Evolutionary conservation across 2,888 invertebrate genomes (phyloP), one percentile per base, ranked within the genome.

Genomic region (Pachymerium ferrugineum): DNA sequence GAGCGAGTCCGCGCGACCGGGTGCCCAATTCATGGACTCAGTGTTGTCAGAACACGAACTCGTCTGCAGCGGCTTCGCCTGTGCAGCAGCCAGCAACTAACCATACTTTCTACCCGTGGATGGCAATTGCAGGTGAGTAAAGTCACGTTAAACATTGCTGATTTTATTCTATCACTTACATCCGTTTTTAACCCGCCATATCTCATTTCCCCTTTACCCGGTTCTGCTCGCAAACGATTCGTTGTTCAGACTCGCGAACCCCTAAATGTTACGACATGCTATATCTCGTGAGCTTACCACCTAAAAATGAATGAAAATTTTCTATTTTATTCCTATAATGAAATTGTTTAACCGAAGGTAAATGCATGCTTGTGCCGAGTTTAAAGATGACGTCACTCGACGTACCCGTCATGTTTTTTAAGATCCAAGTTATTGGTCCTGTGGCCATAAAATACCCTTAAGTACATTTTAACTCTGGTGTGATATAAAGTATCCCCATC

Each of bases 81-180:
- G 90, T 93, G 79, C 93, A 93, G 82, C 94, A 94, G 85, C 92
- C 92, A 86, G 88, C 90, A 84, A 89, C 78, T 38, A 76, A 78
- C 85, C 94, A 94, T 88, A 94, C 94, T 82, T 95, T 95, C 87
- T 95, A 95, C 86, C 95, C 95, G 80, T 95, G 95, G 95, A 95
- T 95, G 95, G 94, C 94, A 86, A 94, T 95, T 88, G 94, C 94
- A 94, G 95, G 95, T 94, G 85, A 90, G 92, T 87, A 33, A 12
- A 33, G 62, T 62, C 62, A 62, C 62, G 62, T 28, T 62, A 22
- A 62, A 62, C 62, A 62, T 28, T 28, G 54, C 10, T 5, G 4
- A 25, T 62, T 25, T 62, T 1, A 28, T 28, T 14, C 25, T 62
- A 22, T 30, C n/a, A 69, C 10, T 33, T 69, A 29, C 28, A 33